Base-by-base conservation (phyloP, 2,113 vertebrate species). In the Aramus guarauna region DNA sequence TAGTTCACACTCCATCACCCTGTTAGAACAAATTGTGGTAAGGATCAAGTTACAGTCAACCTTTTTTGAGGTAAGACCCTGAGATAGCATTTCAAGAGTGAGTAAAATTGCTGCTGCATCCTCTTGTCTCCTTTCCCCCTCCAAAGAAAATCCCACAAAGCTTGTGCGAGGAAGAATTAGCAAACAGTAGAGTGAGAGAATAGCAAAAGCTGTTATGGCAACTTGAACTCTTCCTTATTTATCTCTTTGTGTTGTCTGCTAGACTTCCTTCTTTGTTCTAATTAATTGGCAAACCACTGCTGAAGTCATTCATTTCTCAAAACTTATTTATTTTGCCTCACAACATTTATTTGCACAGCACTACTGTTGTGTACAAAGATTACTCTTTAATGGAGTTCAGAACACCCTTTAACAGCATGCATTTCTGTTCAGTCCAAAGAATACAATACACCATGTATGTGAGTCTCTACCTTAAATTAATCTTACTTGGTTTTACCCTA, bases 321-420 rank as follows among this genome's bases (percentile, higher is more conserved):
- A 98, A 96, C 56, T 72, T 98, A 97, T 96, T 98, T 98, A 96
- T 98, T 98, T 98, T 98, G 71, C 94, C 92, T 96, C 85, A 91
- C 93, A 86, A 97, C 84, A 89, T 97, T 98, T 97, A 96, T 97
- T 97, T 97, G 82, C 96, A 93, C 95, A 94, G 91, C 67, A 87
- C 88, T 91, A 95, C 85, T 96, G 83, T 97, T 97, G 90, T 94
- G 94, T 95, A 96, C 92, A 96, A 73, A 98, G 97, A 98, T 97
- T 95, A 96, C 94, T 96, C 94, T 96, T 94, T 97, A 97, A 98
- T 97, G 96, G 97, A 97, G 95, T 97, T 97, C 95, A 85, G 90
- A 97, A 96, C 75, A 92, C 91, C 82, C 84, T 88, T 95, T 96
- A 93, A 90, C 96, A 97, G 95, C 92, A 69, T 75, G 93, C 63